Conservation (phyloP, 2,888 invertebrate genomes). For the Pachydiplax longipennis region DNA sequence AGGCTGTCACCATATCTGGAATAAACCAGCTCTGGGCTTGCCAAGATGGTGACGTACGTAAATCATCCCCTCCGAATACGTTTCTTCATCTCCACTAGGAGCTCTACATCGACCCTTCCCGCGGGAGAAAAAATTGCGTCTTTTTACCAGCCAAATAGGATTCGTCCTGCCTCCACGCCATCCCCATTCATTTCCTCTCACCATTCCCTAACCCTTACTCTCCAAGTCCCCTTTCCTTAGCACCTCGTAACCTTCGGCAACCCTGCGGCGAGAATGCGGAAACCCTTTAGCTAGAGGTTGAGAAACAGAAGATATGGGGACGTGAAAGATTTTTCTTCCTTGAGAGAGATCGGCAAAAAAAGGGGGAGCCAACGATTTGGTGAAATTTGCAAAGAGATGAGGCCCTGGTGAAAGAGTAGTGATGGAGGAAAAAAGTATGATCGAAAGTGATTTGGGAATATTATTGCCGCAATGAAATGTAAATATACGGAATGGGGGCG, state of each 20-base stretch:
- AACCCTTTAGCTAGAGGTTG: not conserved
- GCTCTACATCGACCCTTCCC: not conserved
- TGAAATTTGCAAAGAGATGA: not conserved
- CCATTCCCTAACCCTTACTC: not conserved
- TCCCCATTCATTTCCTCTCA: not conserved
- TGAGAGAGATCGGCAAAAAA: not conserved
- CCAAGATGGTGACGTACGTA: not conserved
- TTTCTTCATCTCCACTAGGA: not conserved
- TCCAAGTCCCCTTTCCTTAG: not conserved
- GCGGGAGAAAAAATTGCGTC: not conserved
- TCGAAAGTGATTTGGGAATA: not conserved
- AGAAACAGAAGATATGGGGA: not conserved
- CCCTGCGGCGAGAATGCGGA: conserved; percentile 10
- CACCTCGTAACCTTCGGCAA: too few species aligned
- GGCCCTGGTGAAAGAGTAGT: not conserved
- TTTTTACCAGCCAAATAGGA: not conserved
- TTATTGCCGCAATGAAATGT: not conserved
- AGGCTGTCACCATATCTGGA: too few species aligned
- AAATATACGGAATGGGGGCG: not conserved
- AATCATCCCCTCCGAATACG: not conserved
- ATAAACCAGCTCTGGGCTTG: not conserved
- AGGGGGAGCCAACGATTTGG: not conserved
- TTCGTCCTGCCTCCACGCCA: not conserved
- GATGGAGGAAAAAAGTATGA: not conserved
- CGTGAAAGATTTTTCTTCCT: not conserved